A percentile compares a stretch with the other conserved stretches of the same genome.
Evolutionary conservation across 64 coral and sea anemone species (phyloP).

Genomic region (Pocillopora verrucosa): DNA sequence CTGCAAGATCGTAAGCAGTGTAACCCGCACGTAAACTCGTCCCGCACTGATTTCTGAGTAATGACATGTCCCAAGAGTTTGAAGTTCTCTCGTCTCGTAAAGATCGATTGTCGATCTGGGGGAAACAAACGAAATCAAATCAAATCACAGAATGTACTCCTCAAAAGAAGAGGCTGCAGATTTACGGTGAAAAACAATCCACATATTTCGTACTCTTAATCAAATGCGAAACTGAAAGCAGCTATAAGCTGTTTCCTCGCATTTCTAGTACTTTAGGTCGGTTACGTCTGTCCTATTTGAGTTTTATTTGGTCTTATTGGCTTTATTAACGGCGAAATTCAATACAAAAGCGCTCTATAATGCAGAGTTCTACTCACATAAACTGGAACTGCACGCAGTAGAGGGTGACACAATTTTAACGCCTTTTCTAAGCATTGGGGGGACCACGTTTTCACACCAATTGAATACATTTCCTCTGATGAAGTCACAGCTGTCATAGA

Average conservation of each 20-base stretch:
- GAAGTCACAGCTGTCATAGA: constrained; percentile 9
- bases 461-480: constrained; percentile 12
- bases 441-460: constrained; percentile 17
- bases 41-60: neutral
- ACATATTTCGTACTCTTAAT: no score
- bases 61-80: constrained; percentile 1
- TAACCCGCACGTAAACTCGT: constrained; percentile 12
- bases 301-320: no score
- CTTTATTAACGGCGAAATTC: neutral
- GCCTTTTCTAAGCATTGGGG: neutral
- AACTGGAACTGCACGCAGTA: constrained; percentile 2
- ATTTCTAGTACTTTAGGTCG: no score
- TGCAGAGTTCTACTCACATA: neutral
- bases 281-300: no score
- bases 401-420: constrained; percentile 7
- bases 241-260: no score
- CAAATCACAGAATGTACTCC: no score
- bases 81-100: neutral
- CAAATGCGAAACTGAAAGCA: no score
- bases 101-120: constrained; percentile 1
- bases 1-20: neutral
- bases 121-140: neutral
- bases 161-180: no score
- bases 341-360: neutral
- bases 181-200: no score